These are phyloP conservation scores for Saccostrea echinata DNA, from an alignment of 1,140 invertebrate species.

Conservation along the genomic window DNA sequence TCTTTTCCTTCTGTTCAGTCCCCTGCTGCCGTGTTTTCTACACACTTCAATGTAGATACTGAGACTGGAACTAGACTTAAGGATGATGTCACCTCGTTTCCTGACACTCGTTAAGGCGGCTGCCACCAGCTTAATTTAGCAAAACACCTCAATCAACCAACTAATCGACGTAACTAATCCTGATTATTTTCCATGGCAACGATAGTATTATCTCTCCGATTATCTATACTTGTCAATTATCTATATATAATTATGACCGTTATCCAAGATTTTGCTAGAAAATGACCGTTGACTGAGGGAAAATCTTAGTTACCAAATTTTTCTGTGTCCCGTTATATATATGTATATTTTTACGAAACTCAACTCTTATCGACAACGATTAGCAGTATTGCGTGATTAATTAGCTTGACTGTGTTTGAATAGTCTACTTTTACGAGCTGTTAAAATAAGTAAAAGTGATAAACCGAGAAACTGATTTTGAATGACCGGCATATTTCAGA, in stretches of 20 bases:
- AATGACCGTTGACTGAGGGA: not conserved
- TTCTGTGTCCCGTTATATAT: not conserved
- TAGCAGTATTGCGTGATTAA: not conserved
- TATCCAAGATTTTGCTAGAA: not conserved
- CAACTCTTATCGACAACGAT: not conserved
- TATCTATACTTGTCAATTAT: not conserved
- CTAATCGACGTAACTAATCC: not conserved
- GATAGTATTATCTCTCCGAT: not conserved
- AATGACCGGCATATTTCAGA: constrained; percentile 25
- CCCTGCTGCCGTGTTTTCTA: too few relatives aligned
- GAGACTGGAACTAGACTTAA: too few relatives aligned
- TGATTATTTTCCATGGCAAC: constrained; percentile 28
- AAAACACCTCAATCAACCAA: not conserved
- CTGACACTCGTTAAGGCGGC: not conserved
- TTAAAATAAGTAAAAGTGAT: constrained; percentile 11
- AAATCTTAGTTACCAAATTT: not conserved
- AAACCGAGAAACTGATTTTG: not conserved
- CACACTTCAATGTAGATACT: too few relatives aligned
- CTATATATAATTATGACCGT: not conserved
- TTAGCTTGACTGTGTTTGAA: not conserved
- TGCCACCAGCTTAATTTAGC: not conserved
- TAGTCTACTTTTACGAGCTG: constrained; percentile 13
- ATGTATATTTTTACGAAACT: not conserved
- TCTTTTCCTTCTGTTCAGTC: too few relatives aligned
- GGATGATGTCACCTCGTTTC: not conserved